A percentile compares a stretch with the other conserved stretches of the same genome.
Conservation (phyloP, 2,113 vertebrate species). For the Lampris incognitus region DNA sequence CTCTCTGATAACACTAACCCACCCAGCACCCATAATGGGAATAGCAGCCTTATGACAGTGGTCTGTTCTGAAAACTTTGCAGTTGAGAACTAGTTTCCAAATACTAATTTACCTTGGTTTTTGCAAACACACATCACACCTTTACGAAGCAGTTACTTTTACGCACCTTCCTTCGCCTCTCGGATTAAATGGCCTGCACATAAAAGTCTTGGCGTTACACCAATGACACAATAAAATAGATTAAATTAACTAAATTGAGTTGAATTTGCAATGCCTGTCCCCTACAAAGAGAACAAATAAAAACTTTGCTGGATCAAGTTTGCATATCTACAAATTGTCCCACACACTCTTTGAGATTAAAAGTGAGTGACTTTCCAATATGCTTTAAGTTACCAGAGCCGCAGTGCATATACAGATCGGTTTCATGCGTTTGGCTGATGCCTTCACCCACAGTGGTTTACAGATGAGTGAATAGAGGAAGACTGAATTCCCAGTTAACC, state of each 20-base stretch:
- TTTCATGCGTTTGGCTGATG: conserved; percentile 7
- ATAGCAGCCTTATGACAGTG: neutral
- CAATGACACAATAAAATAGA: conserved; percentile 68
- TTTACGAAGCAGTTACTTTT: conserved; percentile 62
- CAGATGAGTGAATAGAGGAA: neutral
- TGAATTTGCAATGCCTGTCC: conserved; percentile 59
- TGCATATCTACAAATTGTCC: conserved; percentile 54
- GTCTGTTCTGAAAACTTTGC: conserved; percentile 34
- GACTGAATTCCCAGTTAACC: neutral
- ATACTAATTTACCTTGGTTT: conserved; percentile 44
- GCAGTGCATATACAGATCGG: neutral
- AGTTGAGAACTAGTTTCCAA: conserved; percentile 29
- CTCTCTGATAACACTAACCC: too few species aligned
- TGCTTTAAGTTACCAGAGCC: neutral
- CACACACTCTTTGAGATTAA: conserved; percentile 64
- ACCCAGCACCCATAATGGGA: too few species aligned
- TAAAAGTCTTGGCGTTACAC: conserved; percentile 63
- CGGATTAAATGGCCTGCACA: conserved; percentile 61
- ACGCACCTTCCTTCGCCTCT: conserved; percentile 49
- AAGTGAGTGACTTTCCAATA: conserved; percentile 22
- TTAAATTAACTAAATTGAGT: conserved; percentile 67
- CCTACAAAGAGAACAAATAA: conserved; percentile 62
- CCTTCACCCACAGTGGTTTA: neutral
- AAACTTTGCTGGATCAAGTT: conserved; percentile 43
- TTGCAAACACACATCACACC: conserved; percentile 51